These are phyloP conservation scores for Nannobrachium achirus DNA, from an alignment of 2,113 vertebrate genomes.

Conservation along the genomic window DNA sequence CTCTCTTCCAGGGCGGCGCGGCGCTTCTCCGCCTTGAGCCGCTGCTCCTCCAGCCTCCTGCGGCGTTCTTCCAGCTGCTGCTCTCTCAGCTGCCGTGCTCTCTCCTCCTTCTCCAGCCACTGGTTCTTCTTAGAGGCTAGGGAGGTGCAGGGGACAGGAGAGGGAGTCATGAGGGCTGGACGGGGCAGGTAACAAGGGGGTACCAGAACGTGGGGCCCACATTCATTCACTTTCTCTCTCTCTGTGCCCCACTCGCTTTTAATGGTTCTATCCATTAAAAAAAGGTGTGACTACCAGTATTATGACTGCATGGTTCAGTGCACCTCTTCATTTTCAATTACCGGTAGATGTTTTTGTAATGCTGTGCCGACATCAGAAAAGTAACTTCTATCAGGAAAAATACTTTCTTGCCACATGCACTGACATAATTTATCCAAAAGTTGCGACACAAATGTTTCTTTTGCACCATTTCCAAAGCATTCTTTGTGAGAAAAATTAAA, in stretches of 20 bases:
- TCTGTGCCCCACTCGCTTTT: neutral
- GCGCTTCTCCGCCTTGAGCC: constrained; percentile 89
- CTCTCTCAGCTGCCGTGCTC: constrained; percentile 87
- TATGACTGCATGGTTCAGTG: neutral
- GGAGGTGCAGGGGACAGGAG: constrained; percentile 10
- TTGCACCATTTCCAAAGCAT: constrained; percentile 3
- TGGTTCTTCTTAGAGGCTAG: constrained; percentile 91
- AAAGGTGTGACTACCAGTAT: neutral
- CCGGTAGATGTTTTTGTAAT: too few species aligned
- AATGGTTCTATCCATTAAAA: neutral
- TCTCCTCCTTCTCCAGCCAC: constrained; percentile 97
- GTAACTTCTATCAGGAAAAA: neutral
- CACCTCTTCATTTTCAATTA: too few species aligned
- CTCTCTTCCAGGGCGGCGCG: constrained; percentile 88
- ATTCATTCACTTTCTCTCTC: neutral
- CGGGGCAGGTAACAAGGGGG: neutral
- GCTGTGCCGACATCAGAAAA: too few species aligned
- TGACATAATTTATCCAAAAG: neutral
- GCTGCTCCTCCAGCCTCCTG: constrained; percentile 88
- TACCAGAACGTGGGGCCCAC: neutral
- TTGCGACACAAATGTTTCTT: neutral
- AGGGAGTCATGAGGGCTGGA: neutral
- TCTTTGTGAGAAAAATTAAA: constrained; percentile 11
- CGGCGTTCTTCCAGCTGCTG: constrained; percentile 93
- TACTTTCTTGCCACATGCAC: neutral